These are phyloP conservation scores for Pyrrhosoma nymphula DNA, from an alignment of 2,888 invertebrate genomes.

Conservation along the genomic window DNA sequence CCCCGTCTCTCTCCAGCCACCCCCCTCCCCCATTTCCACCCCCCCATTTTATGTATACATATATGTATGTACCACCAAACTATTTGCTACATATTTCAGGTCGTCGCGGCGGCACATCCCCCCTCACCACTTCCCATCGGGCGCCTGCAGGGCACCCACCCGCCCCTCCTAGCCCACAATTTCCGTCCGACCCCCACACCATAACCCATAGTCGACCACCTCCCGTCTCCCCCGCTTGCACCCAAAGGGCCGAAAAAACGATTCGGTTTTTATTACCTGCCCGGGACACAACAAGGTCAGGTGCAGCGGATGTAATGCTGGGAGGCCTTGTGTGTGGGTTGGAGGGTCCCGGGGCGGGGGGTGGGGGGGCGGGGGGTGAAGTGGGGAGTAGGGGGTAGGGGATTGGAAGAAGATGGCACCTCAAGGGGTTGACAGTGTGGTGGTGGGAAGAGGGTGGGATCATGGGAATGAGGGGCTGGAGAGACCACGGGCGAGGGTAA, in stretches of 20 bases:
- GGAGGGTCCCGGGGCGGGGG: not conserved
- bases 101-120: not conserved
- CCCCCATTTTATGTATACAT: too few relatives aligned
- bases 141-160: not conserved
- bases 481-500: not conserved
- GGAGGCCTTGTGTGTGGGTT: not conserved
- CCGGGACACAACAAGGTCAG: slow-evolving; percentile 44
- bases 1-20: not conserved
- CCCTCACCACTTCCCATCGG: not conserved
- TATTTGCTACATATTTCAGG: not conserved
- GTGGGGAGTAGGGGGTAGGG: not conserved
- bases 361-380: not conserved
- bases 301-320: slow-evolving; percentile 18
- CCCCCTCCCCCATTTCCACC: too few relatives aligned
- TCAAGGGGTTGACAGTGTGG: slow-evolving; percentile 12
- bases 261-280: slow-evolving; percentile 40
- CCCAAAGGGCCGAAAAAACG: slow-evolving; percentile 18
- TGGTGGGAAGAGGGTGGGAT: not conserved
- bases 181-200: not conserved
- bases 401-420: not conserved
- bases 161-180: not conserved
- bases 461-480: not conserved
- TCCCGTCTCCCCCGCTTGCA: not conserved
- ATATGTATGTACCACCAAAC: not conserved
- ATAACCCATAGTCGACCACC: not conserved